Evolutionary conservation across 2,888 invertebrate genomes (phyloP).

Genomic region (Xanthia icteritia): DNA sequence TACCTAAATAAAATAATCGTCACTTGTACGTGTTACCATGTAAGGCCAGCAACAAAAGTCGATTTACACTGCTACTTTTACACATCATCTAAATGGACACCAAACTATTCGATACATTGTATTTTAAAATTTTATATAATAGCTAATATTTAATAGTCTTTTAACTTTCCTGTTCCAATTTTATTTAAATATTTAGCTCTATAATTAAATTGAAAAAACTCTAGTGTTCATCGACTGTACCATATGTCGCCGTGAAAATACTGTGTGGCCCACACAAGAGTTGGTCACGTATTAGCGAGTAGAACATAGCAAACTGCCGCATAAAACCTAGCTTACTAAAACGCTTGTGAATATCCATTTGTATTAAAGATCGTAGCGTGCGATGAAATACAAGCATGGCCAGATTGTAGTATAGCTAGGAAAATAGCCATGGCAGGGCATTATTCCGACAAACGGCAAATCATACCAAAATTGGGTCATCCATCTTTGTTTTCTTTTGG

Average conservation of each 20-base stretch:
- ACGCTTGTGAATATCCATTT: neutral
- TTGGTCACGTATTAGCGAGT: neutral
- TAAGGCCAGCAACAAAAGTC: neutral
- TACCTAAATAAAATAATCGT: neutral
- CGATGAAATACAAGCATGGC: neutral
- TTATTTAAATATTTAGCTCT: neutral
- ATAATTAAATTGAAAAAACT: neutral
- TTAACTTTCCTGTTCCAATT: neutral
- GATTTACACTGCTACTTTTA: neutral
- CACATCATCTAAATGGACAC: too few relatives aligned
- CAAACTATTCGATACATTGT: neutral
- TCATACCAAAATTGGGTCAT: conserved; percentile 17
- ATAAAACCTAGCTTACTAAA: neutral
- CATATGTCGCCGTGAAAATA: neutral
- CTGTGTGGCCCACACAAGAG: too few relatives aligned
- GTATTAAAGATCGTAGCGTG: neutral
- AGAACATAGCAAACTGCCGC: neutral
- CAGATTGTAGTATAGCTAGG: neutral
- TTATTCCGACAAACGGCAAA: conserved; percentile 5
- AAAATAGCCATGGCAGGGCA: conserved; percentile 7
- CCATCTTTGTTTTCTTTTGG: conserved; percentile 23
- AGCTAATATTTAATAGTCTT: too few relatives aligned
- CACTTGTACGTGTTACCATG: neutral
- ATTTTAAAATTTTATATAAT: neutral
- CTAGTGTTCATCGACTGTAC: neutral